phyloP scores from a whole-genome alignment of 2,888 invertebrate species.

The Nowickia ferox region DNA sequence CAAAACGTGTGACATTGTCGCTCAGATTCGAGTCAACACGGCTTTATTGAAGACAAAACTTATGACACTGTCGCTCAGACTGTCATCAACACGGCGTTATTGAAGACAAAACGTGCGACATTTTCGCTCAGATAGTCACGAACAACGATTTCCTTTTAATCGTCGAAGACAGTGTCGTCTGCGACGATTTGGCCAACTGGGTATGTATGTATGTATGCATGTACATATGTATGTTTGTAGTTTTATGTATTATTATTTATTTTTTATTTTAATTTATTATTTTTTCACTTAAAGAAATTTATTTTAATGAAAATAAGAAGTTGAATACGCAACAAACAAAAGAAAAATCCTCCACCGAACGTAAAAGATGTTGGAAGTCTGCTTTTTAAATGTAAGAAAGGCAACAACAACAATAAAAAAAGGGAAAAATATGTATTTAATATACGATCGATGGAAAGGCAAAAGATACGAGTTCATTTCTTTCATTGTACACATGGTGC shows the following conservation, averaged over 20 bases:
- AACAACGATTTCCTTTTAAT: too few relatives aligned
- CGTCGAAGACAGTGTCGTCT: too few relatives aligned
- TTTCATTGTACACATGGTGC: not conserved
- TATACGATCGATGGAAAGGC: conserved; percentile 43
- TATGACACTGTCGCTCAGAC: too few relatives aligned
- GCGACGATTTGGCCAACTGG: too few relatives aligned
- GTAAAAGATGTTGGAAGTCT: conserved; percentile 32
- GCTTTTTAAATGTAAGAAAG: conserved; percentile 2
- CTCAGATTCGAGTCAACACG: too few relatives aligned
- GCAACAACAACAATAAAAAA: not conserved
- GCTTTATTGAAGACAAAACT: too few relatives aligned
- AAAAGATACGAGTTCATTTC: conserved; percentile 35
- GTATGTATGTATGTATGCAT: not conserved
- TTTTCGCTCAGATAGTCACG: too few relatives aligned
- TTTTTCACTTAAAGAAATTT: conserved; percentile 72
- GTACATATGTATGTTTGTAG: not conserved
- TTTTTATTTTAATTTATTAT: conserved; percentile 70
- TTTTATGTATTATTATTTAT: conserved; percentile 62
- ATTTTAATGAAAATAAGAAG: conserved; percentile 67
- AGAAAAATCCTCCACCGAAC: not conserved
- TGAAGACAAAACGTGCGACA: too few relatives aligned
- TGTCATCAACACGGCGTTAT: too few relatives aligned
- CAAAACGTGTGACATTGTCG: too few relatives aligned
- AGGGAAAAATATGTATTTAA: conserved; percentile 19
- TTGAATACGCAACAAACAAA: conserved; percentile 15